Conservation (phyloP, 2,888 invertebrate species). For the Ethmia dodecea region DNA sequence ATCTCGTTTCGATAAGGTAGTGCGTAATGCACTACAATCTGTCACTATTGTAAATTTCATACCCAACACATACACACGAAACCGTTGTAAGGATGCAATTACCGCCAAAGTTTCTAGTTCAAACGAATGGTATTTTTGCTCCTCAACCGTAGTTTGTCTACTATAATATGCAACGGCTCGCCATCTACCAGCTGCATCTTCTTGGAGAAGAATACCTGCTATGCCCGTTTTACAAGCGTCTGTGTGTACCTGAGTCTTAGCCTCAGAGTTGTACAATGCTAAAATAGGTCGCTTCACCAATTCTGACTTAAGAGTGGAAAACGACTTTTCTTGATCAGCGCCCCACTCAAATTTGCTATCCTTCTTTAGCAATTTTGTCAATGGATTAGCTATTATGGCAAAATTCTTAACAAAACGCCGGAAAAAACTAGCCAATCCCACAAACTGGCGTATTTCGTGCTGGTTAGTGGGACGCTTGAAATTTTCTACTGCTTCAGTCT, state of each 20-base stretch:
- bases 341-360: not conserved
- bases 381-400: not conserved
- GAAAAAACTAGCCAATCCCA: not conserved
- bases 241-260: conserved; percentile 28
- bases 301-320: conserved; percentile 10
- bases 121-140: not conserved
- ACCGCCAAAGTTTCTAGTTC: not conserved
- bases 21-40: not conserved
- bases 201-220: conserved; percentile 29
- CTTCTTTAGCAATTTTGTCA: not conserved
- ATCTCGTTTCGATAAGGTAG: not conserved
- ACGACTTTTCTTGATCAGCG: not conserved
- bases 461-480: conserved; percentile 14
- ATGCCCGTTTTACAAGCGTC: no score
- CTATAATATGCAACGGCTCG: conserved; percentile 16
- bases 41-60: not conserved
- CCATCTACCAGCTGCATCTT: conserved; percentile 6
- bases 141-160: not conserved
- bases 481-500: conserved; percentile 19
- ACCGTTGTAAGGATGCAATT: not conserved
- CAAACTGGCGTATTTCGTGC: not conserved
- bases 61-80: not conserved
- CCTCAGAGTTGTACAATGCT: conserved; percentile 27
- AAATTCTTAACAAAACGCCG: not conserved
- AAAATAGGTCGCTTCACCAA: conserved; percentile 21